Evolutionary conservation across 2,888 invertebrate species (phyloP), one percentile per base, ranked within the genome.

Genomic region (Branchinecta sandiegonensis): DNA sequence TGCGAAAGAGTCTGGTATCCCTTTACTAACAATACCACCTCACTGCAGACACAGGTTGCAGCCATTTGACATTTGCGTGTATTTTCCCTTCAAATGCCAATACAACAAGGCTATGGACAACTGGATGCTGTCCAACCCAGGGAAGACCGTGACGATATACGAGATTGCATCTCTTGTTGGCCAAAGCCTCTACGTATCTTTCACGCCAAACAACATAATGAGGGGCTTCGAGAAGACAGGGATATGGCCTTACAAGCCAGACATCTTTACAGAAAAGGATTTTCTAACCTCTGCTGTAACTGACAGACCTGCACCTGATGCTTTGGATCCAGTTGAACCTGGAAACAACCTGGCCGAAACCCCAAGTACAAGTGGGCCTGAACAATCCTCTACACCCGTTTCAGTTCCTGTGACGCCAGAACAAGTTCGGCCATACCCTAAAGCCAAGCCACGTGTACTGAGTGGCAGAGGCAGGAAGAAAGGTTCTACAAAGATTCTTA

Each of bases 21-120:
- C 75, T 17, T 71, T 78, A 72, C 70, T 78, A 46, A 77, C 77
- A n/a, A 73, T 79, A 67, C 77, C 77, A 47, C 76, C 77, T 47
- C 77, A 79, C 72, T 77, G 75, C 69, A 75, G 74, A 48, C 76
- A 77, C 70, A 77, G 76, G 71, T 68, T 78, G 50, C 78, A 79
- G 70, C 78, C 77, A 12, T 72, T 76, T 65, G 75, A 75, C 71
- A 66, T 73, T 67, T 69, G 73, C 37, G 70, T 75, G 17, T 76
- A 72, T 70, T 74, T 72, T 11, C 74, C 74, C 5, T 75, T 76
- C 56, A 74, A 75, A 70, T 71, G 71, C 46, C 72, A 69, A 70
- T 75, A 74, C 71, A 76, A 69, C 74, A 74, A 70, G 71, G 72
- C 70, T 47, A 73, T 75, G 23, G 76, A 77, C 71, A 72, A 73